Conservation (phyloP, 2,113 vertebrate species). For the Canis aureus region DNA sequence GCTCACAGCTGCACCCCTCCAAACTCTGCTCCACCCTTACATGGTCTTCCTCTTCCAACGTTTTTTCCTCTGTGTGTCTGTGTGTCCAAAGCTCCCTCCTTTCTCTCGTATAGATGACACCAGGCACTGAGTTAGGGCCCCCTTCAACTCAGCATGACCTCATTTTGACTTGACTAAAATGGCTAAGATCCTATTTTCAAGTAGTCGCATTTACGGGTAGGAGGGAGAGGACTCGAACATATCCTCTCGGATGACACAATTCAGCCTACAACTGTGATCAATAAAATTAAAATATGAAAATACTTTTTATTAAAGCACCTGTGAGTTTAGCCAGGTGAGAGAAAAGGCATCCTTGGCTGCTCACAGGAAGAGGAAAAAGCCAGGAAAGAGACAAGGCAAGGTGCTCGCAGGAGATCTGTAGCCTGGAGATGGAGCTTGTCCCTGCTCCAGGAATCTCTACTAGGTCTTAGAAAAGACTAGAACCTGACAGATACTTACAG, state of each 20-base stretch:
- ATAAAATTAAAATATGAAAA: background rate
- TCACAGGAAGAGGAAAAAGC: background rate
- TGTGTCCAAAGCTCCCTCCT: background rate
- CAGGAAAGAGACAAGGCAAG: background rate
- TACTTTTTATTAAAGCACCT: background rate
- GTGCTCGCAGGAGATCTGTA: background rate
- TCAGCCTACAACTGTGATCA: background rate
- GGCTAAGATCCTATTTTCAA: background rate
- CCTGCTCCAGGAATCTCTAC: too few relatives aligned
- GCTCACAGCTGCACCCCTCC: background rate
- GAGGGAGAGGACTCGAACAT: background rate
- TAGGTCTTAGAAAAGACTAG: background rate
- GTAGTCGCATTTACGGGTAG: background rate
- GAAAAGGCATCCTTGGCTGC: background rate
- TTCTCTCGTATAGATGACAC: background rate
- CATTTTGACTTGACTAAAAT: background rate
- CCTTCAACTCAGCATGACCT: background rate
- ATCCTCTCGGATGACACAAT: background rate
- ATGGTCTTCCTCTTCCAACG: too few relatives aligned
- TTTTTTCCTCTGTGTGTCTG: background rate
- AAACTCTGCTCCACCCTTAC: accelerated
- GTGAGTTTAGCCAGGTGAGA: background rate
- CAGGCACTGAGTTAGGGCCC: background rate
- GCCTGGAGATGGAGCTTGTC: background rate
- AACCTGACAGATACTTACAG: background rate